Evolutionary conservation across 2,888 invertebrate genomes (phyloP).

Genomic region (Papilio gigon): DNA sequence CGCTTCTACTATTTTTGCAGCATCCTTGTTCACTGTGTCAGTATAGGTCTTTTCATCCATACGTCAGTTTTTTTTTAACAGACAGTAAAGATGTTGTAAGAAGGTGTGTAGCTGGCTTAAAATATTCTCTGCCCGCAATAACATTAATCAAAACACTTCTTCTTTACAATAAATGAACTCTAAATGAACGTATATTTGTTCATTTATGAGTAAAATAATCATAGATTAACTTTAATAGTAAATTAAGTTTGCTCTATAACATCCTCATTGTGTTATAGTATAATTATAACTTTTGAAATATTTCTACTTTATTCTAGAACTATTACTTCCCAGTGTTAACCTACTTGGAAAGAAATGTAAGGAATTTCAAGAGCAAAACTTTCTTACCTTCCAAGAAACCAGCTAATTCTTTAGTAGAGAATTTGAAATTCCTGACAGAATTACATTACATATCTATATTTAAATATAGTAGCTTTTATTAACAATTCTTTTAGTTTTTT

Average conservation of each 20-base stretch:
- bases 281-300: not conserved
- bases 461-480: not conserved
- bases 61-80: too few species aligned
- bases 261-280: not conserved
- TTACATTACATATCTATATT: not conserved
- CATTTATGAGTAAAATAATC: too few species aligned
- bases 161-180: not conserved
- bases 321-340: conserved; percentile 13
- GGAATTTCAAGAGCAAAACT: conserved; percentile 19
- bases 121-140: not conserved
- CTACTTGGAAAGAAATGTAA: conserved; percentile 25
- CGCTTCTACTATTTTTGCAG: too few species aligned
- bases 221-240: not conserved
- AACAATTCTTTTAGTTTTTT: not conserved
- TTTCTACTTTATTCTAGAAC: not conserved
- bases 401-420: conserved; percentile 22
- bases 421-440: not conserved
- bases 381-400: conserved; percentile 21
- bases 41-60: too few species aligned
- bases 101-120: too few species aligned
- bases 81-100: too few species aligned
- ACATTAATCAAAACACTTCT: not conserved
- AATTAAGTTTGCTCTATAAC: not conserved
- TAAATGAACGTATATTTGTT: too few species aligned
- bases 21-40: too few species aligned